Conservation (phyloP, 2,113 vertebrate genomes). For the Gavia stellata region DNA sequence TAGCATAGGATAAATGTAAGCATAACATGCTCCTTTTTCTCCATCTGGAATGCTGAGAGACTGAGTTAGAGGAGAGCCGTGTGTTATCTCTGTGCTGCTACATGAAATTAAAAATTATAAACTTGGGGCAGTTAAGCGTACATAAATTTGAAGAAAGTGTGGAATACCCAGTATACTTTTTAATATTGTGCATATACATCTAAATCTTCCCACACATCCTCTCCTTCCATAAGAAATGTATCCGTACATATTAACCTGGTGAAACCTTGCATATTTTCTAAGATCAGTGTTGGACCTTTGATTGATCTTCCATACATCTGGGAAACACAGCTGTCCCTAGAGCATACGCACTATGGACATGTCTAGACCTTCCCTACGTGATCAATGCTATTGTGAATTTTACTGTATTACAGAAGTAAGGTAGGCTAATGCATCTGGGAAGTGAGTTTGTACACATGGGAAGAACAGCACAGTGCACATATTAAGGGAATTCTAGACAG, state of each 20-base stretch:
- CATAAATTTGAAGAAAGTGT: background rate
- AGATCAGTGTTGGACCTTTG: background rate
- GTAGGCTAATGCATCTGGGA: background rate
- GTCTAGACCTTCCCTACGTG: background rate
- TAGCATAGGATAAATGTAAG: background rate
- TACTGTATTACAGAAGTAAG: background rate
- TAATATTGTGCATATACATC: background rate
- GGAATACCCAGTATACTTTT: background rate
- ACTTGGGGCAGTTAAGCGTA: background rate
- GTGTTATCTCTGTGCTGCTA: background rate
- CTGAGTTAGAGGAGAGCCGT: background rate
- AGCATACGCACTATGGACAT: background rate
- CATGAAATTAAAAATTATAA: background rate
- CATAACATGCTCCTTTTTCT: background rate
- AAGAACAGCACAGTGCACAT: accelerated
- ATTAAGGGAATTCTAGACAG: background rate
- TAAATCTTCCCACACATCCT: background rate
- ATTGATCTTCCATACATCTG: background rate
- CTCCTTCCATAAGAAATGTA: background rate
- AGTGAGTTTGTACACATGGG: background rate
- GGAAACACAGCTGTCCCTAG: background rate
- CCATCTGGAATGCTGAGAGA: background rate
- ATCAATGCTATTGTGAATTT: background rate
- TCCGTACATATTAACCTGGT: background rate
- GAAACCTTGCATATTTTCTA: background rate